Conservation (phyloP, 2,797 vertebrate species). For the Acanthis flammea region DNA sequence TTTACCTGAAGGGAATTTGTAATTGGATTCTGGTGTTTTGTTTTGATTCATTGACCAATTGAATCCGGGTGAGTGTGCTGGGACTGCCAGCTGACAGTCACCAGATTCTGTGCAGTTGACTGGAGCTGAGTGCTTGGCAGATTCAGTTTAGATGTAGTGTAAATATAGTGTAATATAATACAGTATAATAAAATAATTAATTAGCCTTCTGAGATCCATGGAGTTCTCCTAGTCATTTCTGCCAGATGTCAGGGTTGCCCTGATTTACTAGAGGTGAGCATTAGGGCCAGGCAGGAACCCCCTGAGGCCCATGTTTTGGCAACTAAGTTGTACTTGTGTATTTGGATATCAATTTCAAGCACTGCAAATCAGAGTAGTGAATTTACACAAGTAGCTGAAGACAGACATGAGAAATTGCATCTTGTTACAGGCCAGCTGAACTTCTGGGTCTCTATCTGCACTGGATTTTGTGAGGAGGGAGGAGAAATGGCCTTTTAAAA, state of each 20-base stretch:
- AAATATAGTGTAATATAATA: no score
- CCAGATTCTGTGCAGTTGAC: no score
- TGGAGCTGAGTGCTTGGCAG: no score
- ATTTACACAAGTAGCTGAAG: background rate
- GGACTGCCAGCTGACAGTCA: no score
- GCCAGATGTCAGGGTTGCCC: background rate
- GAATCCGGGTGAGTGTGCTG: no score
- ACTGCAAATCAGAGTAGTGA: background rate
- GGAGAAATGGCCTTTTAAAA: background rate
- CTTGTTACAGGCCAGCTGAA: background rate
- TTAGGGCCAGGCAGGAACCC: background rate
- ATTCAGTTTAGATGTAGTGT: no score
- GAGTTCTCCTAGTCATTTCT: no score
- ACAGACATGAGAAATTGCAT: background rate
- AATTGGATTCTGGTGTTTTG: background rate
- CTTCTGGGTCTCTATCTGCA: background rate
- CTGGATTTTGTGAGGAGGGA: background rate
- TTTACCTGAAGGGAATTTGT: no score
- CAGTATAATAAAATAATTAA: no score
- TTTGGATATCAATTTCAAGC: background rate
- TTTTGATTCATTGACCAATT: no score
- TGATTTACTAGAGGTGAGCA: background rate
- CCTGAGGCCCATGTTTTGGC: accelerated
- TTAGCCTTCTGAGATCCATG: no score
- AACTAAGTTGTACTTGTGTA: background rate